These are phyloP conservation scores for Fratercula arctica DNA, from an alignment of 2,797 vertebrate genomes.

Conservation along the genomic window DNA sequence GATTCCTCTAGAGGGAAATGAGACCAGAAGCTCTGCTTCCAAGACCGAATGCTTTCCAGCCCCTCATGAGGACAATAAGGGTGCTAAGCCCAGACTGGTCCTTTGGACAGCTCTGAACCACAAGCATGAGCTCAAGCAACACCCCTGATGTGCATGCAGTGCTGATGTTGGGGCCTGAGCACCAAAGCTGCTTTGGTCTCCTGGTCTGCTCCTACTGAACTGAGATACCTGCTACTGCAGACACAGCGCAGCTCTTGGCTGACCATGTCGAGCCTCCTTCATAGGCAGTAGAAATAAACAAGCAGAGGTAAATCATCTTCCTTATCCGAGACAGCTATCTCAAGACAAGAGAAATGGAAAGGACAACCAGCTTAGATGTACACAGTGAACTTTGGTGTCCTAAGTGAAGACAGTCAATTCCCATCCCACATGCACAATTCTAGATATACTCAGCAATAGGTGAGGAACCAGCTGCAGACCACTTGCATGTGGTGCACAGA, in stretches of 20 bases:
- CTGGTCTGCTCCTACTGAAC: background rate
- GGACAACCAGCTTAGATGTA: background rate
- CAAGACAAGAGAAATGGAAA: background rate
- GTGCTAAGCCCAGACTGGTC: background rate
- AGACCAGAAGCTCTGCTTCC: background rate
- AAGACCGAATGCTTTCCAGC: background rate
- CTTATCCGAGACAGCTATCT: background rate
- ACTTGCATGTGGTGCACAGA: background rate
- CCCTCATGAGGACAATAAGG: background rate
- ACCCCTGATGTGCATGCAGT: background rate
- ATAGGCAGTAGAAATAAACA: background rate
- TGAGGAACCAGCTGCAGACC: background rate
- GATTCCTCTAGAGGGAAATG: background rate
- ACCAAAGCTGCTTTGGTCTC: background rate
- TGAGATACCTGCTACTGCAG: background rate
- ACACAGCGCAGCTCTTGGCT: background rate
- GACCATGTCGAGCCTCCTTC: background rate
- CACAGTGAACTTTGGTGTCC: background rate
- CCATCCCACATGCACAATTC: background rate
- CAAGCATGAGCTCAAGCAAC: background rate
- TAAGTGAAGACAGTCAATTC: background rate
- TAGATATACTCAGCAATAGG: background rate
- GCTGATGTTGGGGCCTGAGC: background rate
- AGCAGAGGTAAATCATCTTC: background rate
- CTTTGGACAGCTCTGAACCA: background rate